Conservation (phyloP, 1,140 invertebrate genomes). For the Sminthurinus signatus region DNA sequence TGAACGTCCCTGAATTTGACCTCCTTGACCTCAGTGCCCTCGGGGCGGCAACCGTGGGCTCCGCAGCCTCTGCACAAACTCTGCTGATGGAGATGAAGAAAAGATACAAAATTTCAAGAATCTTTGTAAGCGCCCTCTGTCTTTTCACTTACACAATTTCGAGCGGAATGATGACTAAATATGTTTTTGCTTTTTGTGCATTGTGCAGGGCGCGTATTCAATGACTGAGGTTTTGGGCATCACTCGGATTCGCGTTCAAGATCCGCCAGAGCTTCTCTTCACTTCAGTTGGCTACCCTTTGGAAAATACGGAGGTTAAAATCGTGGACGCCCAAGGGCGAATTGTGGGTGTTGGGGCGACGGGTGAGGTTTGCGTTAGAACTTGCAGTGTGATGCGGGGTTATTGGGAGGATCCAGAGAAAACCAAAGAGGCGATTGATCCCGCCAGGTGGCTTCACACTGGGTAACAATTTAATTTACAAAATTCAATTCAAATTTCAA, state of each 20-base stretch:
- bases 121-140: no score
- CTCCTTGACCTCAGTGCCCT: slow-evolving; percentile 47
- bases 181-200: no score
- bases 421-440: slow-evolving; percentile 55
- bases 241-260: slow-evolving; percentile 9
- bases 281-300: slow-evolving; percentile 4
- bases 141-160: no score
- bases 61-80: slow-evolving; percentile 25
- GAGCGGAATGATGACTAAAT: no score
- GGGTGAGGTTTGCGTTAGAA: slow-evolving; percentile 55
- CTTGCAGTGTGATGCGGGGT: slow-evolving; percentile 53
- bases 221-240: slow-evolving; percentile 14
- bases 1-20: slow-evolving; percentile 49
- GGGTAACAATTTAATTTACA: no score
- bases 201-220: no score
- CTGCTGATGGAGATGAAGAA: slow-evolving; percentile 33
- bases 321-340: slow-evolving; percentile 50
- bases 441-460: slow-evolving; percentile 77
- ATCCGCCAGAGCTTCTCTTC: neutral
- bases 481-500: no score
- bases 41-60: slow-evolving; percentile 27
- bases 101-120: slow-evolving; percentile 29
- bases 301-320: slow-evolving; percentile 38
- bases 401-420: slow-evolving; percentile 56
- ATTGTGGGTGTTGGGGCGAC: slow-evolving; percentile 49